Evolutionary conservation across 2,113 vertebrate species (phyloP).

Genomic region (crab-eating macaque (Macaca fascicularis)): T2T-MFA8v1.1 NC_088380.1:157605001-157605500

Average conservation of each 20-base stretch:
- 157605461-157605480: neutral
- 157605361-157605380: conserved; percentile 36
- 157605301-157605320: neutral
- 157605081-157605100: no score
- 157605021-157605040: no score
- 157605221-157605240: neutral
- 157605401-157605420: neutral
- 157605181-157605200: no score
- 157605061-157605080: no score
- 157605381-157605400: neutral
- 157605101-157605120: no score
- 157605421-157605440: neutral
- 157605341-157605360: neutral
- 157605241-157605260: neutral
- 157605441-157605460: neutral
- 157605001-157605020: no score
- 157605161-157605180: no score
- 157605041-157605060: no score
- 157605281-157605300: neutral
- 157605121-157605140: no score
- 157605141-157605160: no score
- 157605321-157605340: neutral
- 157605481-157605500: neutral
- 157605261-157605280: neutral
- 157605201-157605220: no score